A percentile compares a stretch with the other conserved stretches of the same genome.
Conservation (phyloP, 1,140 invertebrate species). For the Anastrepha ludens region DNA sequence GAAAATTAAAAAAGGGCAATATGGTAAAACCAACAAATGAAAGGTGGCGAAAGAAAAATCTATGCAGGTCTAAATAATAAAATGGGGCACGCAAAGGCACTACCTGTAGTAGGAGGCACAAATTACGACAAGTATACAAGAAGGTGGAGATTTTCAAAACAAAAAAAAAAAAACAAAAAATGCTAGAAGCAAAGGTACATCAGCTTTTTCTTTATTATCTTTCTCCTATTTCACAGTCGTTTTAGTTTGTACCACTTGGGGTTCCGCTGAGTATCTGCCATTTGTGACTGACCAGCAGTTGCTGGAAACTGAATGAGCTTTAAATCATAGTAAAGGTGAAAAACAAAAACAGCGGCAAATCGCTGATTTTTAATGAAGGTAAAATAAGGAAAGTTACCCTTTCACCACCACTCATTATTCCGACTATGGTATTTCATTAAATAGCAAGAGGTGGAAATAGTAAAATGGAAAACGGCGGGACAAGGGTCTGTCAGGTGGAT, state of each 20-base stretch:
- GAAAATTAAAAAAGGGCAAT: conserved; percentile 21
- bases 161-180: no score
- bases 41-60: background rate
- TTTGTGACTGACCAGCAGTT: background rate
- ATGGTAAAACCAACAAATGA: background rate
- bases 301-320: background rate
- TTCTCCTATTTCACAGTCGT: background rate
- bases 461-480: background rate
- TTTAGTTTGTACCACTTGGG: background rate
- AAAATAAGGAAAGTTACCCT: conserved; percentile 25
- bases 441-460: background rate
- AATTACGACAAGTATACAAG: background rate
- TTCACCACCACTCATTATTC: background rate
- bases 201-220: background rate
- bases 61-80: background rate
- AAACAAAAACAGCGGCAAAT: background rate
- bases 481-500: background rate
- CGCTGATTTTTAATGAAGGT: conserved; percentile 29
- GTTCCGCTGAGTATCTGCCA: background rate
- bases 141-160: background rate
- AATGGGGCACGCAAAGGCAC: no score
- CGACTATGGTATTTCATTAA: background rate
- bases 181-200: no score
- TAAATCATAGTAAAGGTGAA: background rate
- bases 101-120: no score